Percentiles rank a stretch among this genome's conserved stretches.
These are phyloP conservation scores for Actenoides hombroni DNA, from an alignment of 2,113 vertebrate genomes.

Conservation along the genomic window DNA sequence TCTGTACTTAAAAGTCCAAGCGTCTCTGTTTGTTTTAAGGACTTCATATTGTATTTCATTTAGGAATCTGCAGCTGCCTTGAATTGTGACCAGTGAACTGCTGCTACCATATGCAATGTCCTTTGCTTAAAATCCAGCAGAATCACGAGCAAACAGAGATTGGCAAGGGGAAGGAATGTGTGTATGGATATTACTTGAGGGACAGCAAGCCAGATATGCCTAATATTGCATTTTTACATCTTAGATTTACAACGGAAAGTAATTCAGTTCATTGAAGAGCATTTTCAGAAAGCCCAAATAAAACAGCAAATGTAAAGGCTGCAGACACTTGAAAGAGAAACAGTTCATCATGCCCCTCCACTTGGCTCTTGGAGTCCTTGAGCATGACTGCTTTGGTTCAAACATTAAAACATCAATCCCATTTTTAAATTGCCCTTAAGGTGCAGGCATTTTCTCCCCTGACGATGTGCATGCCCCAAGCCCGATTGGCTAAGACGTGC, in stretches of 20 bases:
- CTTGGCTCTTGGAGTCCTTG: neutral
- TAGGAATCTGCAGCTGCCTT: conserved; percentile 35
- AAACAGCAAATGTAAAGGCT: neutral
- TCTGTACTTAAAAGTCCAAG: neutral
- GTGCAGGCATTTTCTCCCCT: neutral
- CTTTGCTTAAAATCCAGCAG: neutral
- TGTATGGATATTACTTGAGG: neutral
- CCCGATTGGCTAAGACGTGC: neutral
- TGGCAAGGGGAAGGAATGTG: conserved; percentile 27
- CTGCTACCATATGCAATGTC: conserved; percentile 1
- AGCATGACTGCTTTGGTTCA: neutral
- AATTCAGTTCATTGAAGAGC: neutral
- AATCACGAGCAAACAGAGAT: neutral
- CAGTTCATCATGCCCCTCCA: neutral
- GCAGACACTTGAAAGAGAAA: neutral
- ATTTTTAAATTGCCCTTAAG: neutral
- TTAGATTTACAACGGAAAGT: neutral
- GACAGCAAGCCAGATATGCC: neutral
- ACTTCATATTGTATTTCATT: neutral
- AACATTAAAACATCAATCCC: neutral
- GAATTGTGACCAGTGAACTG: neutral
- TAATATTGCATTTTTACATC: neutral
- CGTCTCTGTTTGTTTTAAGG: neutral
- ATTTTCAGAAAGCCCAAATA: neutral
- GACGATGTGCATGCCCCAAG: neutral